A percentile compares a stretch with the other conserved stretches of the same genome.
phyloP scores from a whole-genome alignment of 1,140 invertebrate genomes.

The Aphaenogaster rudis region DNA sequence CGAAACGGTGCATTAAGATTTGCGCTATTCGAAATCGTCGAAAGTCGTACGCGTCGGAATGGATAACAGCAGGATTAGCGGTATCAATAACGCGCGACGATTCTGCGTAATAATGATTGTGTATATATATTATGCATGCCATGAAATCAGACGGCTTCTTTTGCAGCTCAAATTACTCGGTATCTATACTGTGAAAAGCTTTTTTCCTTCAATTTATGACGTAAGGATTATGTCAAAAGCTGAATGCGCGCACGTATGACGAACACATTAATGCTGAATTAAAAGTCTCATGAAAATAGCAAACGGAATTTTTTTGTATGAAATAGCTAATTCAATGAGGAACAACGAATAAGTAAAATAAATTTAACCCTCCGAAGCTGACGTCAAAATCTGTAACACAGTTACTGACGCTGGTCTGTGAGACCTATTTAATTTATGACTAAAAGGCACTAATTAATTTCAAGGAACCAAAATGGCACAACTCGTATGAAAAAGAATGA shows the following conservation, averaged over 20 bases:
- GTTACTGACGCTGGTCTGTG: too few species aligned
- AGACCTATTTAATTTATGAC: too few species aligned
- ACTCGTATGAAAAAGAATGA: too few species aligned
- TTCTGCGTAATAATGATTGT: conserved; percentile 1
- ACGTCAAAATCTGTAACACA: too few species aligned
- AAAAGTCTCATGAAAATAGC: neutral
- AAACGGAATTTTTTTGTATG: neutral
- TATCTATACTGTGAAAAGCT: too few species aligned
- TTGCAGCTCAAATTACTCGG: neutral
- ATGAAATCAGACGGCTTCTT: neutral
- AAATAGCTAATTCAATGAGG: neutral
- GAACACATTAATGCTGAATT: neutral
- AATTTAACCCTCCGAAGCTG: neutral
- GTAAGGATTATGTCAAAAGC: neutral
- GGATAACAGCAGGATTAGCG: conserved; percentile 9
- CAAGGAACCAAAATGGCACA: neutral
- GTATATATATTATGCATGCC: too few species aligned
- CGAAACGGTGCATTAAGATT: neutral
- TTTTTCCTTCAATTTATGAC: neutral
- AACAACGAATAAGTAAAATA: neutral
- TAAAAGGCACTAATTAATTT: neutral
- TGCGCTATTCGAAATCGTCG: neutral
- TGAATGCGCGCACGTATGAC: neutral
- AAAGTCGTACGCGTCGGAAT: neutral
- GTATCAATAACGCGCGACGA: neutral